These are phyloP conservation scores for Tenualosa thibaudeaui DNA, from an alignment of 2,797 vertebrate genomes.

Conservation along the genomic window DNA sequence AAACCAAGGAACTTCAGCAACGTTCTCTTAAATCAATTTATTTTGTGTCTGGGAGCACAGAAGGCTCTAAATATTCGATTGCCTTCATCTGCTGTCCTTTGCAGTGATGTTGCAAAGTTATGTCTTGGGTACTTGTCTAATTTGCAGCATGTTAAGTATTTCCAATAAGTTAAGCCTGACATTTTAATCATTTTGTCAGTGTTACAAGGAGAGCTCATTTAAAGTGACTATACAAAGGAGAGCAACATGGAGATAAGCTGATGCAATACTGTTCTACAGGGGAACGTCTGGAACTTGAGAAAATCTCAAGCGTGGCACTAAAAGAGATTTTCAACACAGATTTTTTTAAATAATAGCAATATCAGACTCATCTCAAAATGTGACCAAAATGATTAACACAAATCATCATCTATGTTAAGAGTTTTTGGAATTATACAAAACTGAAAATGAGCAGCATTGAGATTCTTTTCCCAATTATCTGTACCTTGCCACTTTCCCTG, in stretches of 20 bases:
- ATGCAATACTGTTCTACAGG: neutral
- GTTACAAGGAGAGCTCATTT: neutral
- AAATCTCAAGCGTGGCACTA: neutral
- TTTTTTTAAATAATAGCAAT: neutral
- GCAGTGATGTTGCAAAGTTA: neutral
- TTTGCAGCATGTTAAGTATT: neutral
- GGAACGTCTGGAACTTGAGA: neutral
- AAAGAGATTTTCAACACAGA: neutral
- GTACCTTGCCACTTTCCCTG: constrained; percentile 9
- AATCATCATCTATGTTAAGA: neutral
- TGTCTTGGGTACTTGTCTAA: neutral
- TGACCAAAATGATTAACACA: neutral
- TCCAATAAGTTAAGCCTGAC: neutral
- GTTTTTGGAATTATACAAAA: neutral
- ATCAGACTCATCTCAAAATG: neutral
- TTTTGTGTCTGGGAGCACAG: neutral
- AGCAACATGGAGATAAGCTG: neutral
- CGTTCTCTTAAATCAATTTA: neutral
- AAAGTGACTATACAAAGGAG: neutral
- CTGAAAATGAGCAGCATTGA: neutral
- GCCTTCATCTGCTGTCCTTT: constrained; percentile 1
- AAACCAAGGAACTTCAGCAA: neutral
- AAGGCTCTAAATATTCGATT: neutral
- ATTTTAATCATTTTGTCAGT: constrained; percentile 17
- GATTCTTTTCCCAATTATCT: constrained; percentile 23